Evolutionary conservation across 2,797 vertebrate species (phyloP).

Genomic region (Pogonophryne albipinna): DNA sequence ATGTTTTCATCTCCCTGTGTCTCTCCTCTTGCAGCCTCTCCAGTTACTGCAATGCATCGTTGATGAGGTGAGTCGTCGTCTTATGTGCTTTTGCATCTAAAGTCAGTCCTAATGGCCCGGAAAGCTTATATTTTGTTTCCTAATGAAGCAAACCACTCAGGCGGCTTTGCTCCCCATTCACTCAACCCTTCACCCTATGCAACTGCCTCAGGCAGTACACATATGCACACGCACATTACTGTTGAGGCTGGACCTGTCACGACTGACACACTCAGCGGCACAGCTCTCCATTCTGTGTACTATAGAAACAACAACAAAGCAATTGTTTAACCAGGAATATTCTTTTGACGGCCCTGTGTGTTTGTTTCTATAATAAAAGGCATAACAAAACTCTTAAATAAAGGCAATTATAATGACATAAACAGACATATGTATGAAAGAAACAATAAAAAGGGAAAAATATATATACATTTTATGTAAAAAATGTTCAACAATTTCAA

Average conservation of each 20-base stretch:
- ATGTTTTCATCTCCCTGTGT: constrained; percentile 73
- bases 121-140: constrained; percentile 99
- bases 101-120: constrained; percentile 99
- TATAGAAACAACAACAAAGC: constrained; percentile 16
- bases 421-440: background rate
- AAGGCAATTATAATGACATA: too few species aligned
- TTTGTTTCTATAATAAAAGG: constrained; percentile 5
- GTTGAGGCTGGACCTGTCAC: constrained; percentile 70
- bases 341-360: constrained; percentile 1
- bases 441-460: background rate
- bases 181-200: constrained; percentile 89
- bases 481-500: background rate
- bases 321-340: constrained; percentile 37
- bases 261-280: constrained; percentile 52
- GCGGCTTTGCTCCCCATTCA: constrained; percentile 88
- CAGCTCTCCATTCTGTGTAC: constrained; percentile 21
- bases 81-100: constrained; percentile 99
- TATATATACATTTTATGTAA: background rate
- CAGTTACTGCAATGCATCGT: constrained; percentile 99
- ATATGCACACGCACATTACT: constrained; percentile 74
- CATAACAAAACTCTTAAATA: background rate
- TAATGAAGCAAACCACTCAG: constrained; percentile 97
- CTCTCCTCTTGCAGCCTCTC: constrained; percentile 92
- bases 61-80: constrained; percentile 99
- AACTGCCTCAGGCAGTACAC: constrained; percentile 75